A percentile compares a stretch with the other conserved stretches of the same genome.
These are phyloP conservation scores for Tipula vernalis DNA, from an alignment of 2,888 invertebrate species.

Conservation along the genomic window DNA sequence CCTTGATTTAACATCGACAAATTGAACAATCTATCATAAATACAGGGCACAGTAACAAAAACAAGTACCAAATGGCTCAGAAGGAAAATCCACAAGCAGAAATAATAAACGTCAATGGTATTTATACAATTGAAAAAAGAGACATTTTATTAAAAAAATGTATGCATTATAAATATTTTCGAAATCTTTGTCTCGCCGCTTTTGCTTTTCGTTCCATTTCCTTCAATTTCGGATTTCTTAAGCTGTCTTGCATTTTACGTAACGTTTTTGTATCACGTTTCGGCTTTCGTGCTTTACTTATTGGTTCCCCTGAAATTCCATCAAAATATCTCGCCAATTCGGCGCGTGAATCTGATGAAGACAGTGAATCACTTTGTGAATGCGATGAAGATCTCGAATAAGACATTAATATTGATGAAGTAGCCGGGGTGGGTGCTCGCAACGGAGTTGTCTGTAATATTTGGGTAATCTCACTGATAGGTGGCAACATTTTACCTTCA, in stretches of 20 bases:
- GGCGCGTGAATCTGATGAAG: background rate
- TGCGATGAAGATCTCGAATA: background rate
- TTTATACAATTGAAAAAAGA: background rate
- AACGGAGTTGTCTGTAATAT: background rate
- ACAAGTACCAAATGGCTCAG: too few relatives aligned
- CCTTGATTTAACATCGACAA: too few relatives aligned
- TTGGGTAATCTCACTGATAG: background rate
- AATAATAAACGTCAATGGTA: background rate
- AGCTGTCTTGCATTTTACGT: background rate
- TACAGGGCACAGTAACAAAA: too few relatives aligned
- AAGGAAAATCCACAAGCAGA: too few relatives aligned
- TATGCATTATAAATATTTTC: background rate
- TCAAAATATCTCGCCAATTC: background rate
- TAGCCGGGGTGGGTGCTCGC: background rate
- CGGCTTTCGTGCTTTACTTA: background rate
- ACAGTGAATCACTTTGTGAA: background rate
- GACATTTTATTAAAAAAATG: background rate
- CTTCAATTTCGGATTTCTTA: background rate
- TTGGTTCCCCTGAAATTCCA: background rate
- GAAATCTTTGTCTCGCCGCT: background rate
- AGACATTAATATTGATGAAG: background rate
- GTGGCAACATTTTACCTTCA: background rate
- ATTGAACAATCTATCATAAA: too few relatives aligned
- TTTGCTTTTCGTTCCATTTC: background rate
- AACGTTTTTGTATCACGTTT: background rate